Evolutionary conservation across 2,888 invertebrate genomes (phyloP), one percentile per base, ranked within the genome.

Genomic region (Physocephala rufipes): DNA sequence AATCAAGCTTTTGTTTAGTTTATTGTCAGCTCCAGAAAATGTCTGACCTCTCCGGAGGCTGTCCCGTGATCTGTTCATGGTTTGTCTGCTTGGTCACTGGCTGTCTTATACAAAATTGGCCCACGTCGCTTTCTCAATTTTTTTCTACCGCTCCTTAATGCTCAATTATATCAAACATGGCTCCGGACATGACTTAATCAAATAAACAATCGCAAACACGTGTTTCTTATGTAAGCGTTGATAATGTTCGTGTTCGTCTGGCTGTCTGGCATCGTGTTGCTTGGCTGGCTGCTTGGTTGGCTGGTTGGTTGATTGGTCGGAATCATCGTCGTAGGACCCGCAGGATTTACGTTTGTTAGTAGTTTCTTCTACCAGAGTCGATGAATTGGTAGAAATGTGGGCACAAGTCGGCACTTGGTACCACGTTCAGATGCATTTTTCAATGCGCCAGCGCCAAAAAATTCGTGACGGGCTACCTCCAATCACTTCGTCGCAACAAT

Each of bases 121-220:
- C 19, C 24, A 28, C 26, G 26, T 26, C 16, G 9, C 30, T 66
- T 19, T 36, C 36, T 62, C 49, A 49, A 16, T 47, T n/a, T n/a
- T n/a, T n/a, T n/a, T 45, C 47, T 26, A 62, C 62, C 36, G 43
- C 36, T 43, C 21, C 51, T 26, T 12, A 49, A 51, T 65, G 65
- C 51, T 65, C 36, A 9, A n/a, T n/a, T n/a, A n/a, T n/a, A n/a
- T n/a, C n/a, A 24, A 28, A n/a, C 51, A 45, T 55, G 26, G 67
- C 55, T 51, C 68, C 2, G 43, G 49, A 67, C 71, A 74, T 69
- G 69, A 67, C 69, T 59, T 71, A 71, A 71, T 74, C 71, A 71
- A 74, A 71, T 67, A 74, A 75, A 75, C 75, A 77, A 77, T 76
- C 75, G 61, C 68, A 74, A 74, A 77, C 75, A 77, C 75, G 74